Evolutionary conservation across 1,140 invertebrate species (phyloP).

Genomic region (Homarus americanus): DNA sequence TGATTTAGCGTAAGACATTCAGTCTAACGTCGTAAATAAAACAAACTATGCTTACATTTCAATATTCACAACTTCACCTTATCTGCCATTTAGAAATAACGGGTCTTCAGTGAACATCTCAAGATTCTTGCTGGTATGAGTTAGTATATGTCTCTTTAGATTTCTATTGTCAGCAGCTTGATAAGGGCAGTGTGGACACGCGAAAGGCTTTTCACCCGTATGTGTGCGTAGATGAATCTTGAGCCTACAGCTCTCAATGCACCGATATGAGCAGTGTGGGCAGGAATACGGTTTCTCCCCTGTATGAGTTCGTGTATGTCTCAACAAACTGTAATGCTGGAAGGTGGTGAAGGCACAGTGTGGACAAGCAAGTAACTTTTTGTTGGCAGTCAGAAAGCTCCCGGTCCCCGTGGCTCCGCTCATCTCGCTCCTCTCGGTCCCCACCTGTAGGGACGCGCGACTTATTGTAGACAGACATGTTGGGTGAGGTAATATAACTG

Average conservation of each 20-base stretch:
- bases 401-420: slow-evolving; percentile 7
- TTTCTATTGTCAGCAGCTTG: slow-evolving; percentile 37
- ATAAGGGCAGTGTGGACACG: slow-evolving; percentile 35
- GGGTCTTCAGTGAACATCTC: neutral
- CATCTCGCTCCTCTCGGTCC: slow-evolving; percentile 12
- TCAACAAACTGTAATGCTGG: slow-evolving; percentile 36
- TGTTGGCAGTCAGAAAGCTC: slow-evolving; percentile 14
- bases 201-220: slow-evolving; percentile 48
- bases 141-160: slow-evolving; percentile 23
- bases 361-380: slow-evolving; percentile 19
- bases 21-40: no score
- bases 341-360: slow-evolving; percentile 26
- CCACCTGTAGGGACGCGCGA: slow-evolving; percentile 39
- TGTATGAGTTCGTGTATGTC: slow-evolving; percentile 21
- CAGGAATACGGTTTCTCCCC: slow-evolving; percentile 12
- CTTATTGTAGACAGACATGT: slow-evolving; percentile 27
- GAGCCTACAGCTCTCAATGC: slow-evolving; percentile 30
- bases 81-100: neutral
- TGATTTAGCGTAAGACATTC: no score
- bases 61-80: neutral
- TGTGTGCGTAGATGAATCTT: slow-evolving; percentile 41
- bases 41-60: no score
- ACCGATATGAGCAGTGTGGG: slow-evolving; percentile 18
- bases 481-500: neutral
- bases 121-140: neutral